phyloP scores from a whole-genome alignment of 2,113 vertebrate species.

The Melanostigma gelatinosum region DNA sequence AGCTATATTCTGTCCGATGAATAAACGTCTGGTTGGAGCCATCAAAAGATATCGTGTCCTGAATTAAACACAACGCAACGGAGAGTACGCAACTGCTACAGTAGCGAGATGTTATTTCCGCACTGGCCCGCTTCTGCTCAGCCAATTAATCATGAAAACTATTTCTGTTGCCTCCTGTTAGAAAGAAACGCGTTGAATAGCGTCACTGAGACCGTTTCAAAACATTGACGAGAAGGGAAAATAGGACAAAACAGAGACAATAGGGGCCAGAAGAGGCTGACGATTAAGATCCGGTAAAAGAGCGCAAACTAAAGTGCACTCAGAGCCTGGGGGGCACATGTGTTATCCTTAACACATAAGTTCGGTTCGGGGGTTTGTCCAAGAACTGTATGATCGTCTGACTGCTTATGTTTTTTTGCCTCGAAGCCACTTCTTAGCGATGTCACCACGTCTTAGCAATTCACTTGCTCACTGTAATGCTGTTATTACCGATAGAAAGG shows the following conservation, averaged over 20 bases:
- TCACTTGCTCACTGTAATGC: background rate
- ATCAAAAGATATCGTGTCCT: no score
- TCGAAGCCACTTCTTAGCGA: background rate
- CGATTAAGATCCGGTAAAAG: conserved; percentile 3
- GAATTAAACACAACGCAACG: no score
- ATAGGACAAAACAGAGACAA: background rate
- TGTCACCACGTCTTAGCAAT: background rate
- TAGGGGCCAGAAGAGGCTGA: background rate
- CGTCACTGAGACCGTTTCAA: background rate
- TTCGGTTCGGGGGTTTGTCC: background rate
- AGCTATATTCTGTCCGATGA: no score
- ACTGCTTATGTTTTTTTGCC: conserved; percentile 6
- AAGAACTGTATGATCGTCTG: background rate
- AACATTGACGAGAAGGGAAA: background rate
- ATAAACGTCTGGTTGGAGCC: no score
- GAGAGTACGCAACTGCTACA: no score
- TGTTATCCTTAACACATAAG: background rate
- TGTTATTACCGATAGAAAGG: no score
- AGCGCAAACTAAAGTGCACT: background rate
- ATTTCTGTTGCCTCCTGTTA: background rate
- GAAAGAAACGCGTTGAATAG: background rate
- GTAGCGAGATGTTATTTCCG: conserved; percentile 25
- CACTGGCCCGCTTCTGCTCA: background rate
- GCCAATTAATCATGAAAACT: background rate
- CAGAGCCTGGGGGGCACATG: conserved; percentile 29